Evolutionary conservation across 2,113 vertebrate species (phyloP), one percentile per base, ranked within the genome.

Genomic region (Hyaena hyaena): DNA sequence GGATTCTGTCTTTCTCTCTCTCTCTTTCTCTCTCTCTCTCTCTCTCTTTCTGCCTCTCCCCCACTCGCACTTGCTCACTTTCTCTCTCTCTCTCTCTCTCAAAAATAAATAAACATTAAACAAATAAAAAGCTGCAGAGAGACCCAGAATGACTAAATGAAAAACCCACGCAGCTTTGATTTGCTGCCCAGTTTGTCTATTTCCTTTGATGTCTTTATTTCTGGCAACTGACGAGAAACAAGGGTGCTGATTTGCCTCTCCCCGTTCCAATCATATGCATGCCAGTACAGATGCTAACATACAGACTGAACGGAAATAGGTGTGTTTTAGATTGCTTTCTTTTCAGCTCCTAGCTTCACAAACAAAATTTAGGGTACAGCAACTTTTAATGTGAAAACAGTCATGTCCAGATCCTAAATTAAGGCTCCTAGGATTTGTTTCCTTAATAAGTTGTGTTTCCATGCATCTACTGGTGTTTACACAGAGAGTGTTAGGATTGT

Each of bases 151-250:
- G 79, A 89, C 48, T 76, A 43, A 73, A 69, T 69, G 26, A 61
- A 80, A 96, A 90, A 39, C 65, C 6, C 65, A 55, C 2, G 14
- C 80, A 83, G 43, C 83, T 92, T 74, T 58, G 63, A 96, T 55
- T 33, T 79, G 65, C 19, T 88, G 95, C 77, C 93, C 79, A 58
- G 92, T 95, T 96, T 80, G 92, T 83, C 90, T 92, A 16, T 93
- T 90, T 91, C 68, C 86, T 97, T 91, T 92, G 82, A 89, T 93
- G 94, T 61, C 95, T 97, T 95, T 55, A 79, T 43, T 95, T 82
- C 76, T 93, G 97, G 97, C 92, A 95, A 86, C 19, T 26, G 50
- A 63, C 71, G 90, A 95, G 35, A 96, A 95, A 95, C 79, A 65
- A 69, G 58, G 23, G 86, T 82, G 58, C n/a, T 58, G 69, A 84